Evolutionary conservation across 2,797 vertebrate species (phyloP), one percentile per base, ranked within the genome.

Genomic region (Sciurus carolinensis): DNA sequence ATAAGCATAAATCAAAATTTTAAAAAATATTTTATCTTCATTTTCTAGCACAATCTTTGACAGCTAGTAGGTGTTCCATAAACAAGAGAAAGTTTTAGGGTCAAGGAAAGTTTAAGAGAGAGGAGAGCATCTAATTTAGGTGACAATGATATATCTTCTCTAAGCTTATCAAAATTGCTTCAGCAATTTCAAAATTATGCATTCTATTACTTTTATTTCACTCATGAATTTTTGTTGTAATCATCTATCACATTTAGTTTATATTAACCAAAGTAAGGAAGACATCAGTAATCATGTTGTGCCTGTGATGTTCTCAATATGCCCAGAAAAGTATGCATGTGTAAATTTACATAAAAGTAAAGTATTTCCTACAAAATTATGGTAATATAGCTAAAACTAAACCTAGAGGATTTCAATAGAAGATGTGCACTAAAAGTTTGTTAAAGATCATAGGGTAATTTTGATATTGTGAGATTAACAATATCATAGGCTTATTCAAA

Each of bases 311-410:
- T 10, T 54, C 77, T 87, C 69, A 26, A 10, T 52, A 77, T 57
- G 3, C 7, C 54, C 22, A 59, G 28, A 47, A 72, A 95, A 72
- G 0, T 47, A 44, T 50, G 20, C 7, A 52, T 39, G 13, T 4
- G 50, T 15, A 67, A 22, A 14, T 50, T 76, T 92, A 76, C 9
- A n/a, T 42, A 39, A 64, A 47, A 33, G 64, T 84, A 59, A 71
- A 87, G n/a, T 86, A 28, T 26, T 86, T 42, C 50, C 13, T n/a
- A 59, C 24, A 89, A 92, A 72, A 57, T 86, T 52, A 86, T 72
- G 33, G n/a, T 59, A 71, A 82, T 71, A 17, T 59, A 76, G 90
- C 76, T 47, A 59, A 85, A 39, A 76, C 12, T 36, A 91, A 79
- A 90, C n/a, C 54, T 73, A 73, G 22, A 87, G 30, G 28, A 80